These are phyloP conservation scores for Brevimyrus niger DNA, from an alignment of 2,113 vertebrate genomes.

Conservation along the genomic window DNA sequence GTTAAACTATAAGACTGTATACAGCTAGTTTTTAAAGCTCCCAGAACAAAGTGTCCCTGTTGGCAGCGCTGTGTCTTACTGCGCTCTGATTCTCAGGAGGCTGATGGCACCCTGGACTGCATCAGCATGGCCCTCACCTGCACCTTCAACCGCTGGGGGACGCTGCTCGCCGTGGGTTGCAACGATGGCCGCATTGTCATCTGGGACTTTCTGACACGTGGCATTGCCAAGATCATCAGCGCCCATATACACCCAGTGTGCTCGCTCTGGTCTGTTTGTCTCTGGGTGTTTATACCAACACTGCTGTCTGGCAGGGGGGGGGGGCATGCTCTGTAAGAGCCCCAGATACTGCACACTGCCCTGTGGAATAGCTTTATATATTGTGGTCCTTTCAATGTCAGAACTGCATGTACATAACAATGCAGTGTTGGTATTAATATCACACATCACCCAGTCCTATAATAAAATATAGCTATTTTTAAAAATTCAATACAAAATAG, in stretches of 20 bases:
- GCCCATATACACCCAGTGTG: constrained; percentile 96
- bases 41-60: neutral
- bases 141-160: constrained; percentile 97
- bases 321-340: no score
- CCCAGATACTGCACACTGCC: neutral
- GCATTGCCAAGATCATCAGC: constrained; percentile 97
- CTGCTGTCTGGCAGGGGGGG: neutral
- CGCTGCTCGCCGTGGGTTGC: constrained; percentile 90
- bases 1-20: neutral
- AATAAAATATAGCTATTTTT: neutral
- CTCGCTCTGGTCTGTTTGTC: constrained; percentile 74
- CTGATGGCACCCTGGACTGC: constrained; percentile 91
- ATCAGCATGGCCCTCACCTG: constrained; percentile 99
- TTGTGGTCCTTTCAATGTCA: no score
- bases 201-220: constrained; percentile 95
- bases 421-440: neutral
- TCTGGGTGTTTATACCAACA: neutral
- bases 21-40: neutral
- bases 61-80: neutral
- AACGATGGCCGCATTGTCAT: constrained; percentile 96
- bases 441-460: neutral
- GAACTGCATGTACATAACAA: no score
- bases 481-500: neutral
- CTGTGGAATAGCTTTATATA: neutral
- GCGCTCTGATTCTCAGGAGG: constrained; percentile 65